A percentile compares a stretch with the other conserved stretches of the same genome.
Evolutionary conservation across 2,113 vertebrate genomes (phyloP).

Genomic region (Neotoma lepida): DNA sequence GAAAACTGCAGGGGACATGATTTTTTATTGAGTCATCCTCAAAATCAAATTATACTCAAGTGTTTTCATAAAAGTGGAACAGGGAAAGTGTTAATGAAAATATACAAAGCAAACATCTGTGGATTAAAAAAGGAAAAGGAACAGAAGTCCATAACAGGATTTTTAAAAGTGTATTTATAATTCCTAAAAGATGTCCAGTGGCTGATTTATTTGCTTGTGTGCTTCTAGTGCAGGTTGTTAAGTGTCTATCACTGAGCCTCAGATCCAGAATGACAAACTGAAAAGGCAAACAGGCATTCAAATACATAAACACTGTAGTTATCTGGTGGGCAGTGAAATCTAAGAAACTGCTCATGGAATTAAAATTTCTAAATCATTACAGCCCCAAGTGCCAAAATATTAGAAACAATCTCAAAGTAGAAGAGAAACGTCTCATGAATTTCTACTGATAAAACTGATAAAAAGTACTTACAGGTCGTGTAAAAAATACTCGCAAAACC

Average conservation of each 20-base stretch:
- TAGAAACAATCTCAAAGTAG: slow-evolving; percentile 36
- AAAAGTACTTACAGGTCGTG: slow-evolving; percentile 89
- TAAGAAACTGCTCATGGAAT: neutral
- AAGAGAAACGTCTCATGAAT: slow-evolving; percentile 17
- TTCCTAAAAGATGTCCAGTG: neutral
- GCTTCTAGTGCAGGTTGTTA: neutral
- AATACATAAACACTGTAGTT: neutral
- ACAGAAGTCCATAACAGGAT: slow-evolving; percentile 25
- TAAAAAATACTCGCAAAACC: slow-evolving; percentile 89
- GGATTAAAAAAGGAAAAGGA: slow-evolving; percentile 32
- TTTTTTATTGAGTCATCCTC: slow-evolving; percentile 52
- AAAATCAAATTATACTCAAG: neutral
- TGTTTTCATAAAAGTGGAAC: slow-evolving; percentile 47
- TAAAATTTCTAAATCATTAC: neutral
- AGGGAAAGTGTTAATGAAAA: slow-evolving; percentile 24
- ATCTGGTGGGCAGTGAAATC: neutral
- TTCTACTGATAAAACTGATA: neutral
- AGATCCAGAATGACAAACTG: neutral
- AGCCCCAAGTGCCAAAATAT: neutral
- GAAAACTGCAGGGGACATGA: slow-evolving; percentile 31
- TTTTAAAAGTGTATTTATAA: neutral
- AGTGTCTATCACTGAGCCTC: neutral
- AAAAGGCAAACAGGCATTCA: slow-evolving; percentile 23
- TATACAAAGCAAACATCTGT: neutral
- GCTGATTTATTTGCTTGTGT: neutral